A percentile compares a stretch with the other conserved stretches of the same genome.
phyloP scores from a whole-genome alignment of 2,797 vertebrate species.

The Streptopelia turtur region DNA sequence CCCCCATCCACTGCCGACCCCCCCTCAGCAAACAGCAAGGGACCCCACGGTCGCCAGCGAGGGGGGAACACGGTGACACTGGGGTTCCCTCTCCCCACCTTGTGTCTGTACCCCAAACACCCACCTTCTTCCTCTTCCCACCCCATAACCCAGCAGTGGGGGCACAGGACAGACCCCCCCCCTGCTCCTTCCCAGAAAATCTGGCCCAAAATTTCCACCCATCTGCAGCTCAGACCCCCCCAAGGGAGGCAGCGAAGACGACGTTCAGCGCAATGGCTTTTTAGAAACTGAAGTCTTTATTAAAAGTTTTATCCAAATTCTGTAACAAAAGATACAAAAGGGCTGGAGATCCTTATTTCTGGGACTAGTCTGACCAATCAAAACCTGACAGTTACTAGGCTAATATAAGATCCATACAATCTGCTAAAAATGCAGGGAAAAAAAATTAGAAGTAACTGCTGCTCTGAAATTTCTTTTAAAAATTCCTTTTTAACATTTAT shows the following conservation, averaged over 20 bases:
- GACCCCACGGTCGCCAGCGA: background rate
- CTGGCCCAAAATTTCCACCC: background rate
- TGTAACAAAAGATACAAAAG: slow-evolving; percentile 77
- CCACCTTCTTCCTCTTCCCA: background rate
- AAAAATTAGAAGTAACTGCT: slow-evolving; percentile 65
- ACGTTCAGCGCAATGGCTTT: background rate
- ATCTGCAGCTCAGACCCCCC: background rate
- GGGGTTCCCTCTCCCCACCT: background rate
- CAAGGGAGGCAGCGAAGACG: background rate
- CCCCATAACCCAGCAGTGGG: background rate
- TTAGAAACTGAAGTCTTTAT: slow-evolving; percentile 75
- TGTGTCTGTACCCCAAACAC: rapidly evolving
- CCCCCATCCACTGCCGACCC: background rate
- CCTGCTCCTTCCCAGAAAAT: background rate
- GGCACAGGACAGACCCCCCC: background rate
- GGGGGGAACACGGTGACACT: rapidly evolving
- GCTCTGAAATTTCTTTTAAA: slow-evolving; percentile 44
- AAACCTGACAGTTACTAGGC: slow-evolving; percentile 59
- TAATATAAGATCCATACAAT: slow-evolving; percentile 68
- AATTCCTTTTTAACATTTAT: slow-evolving; percentile 69
- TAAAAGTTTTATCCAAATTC: slow-evolving; percentile 75
- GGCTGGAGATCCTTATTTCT: slow-evolving; percentile 59
- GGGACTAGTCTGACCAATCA: slow-evolving; percentile 60
- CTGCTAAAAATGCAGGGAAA: slow-evolving; percentile 69
- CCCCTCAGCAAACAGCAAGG: no score